Base-by-base conservation (phyloP, 2,888 invertebrate genomes). In the Amphipoea oculea region DNA sequence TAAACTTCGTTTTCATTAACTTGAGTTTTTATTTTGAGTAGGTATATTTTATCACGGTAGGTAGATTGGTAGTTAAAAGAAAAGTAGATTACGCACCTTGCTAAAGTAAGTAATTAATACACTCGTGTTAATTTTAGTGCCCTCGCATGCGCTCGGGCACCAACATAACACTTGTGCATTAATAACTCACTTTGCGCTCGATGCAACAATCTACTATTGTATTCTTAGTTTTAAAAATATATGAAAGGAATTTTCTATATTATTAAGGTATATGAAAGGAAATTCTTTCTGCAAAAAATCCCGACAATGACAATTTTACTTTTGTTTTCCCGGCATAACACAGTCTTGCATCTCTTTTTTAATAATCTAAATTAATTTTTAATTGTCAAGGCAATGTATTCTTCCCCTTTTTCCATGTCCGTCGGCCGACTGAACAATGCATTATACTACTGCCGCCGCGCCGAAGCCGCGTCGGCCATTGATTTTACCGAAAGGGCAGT, bases 381-480 rank as follows among this genome's bases (percentile, higher is more conserved):
- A 42, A 78, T 40, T 42, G 66, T 60, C 51, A 48, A 71, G n/a
- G 48, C 48, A 60, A 67, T n/a, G 36, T 42, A 36, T 20, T 67
- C 23, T 45, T 42, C n/a, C n/a, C 60, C 62, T 62, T 4, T 23
- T 20, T 51, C 12, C n/a, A 51, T 23, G 45, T 78, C 23, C 48
- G 40, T 29, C 42, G 40, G n/a, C 23, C 9, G 17, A 40, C 40
- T 57, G 57, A 57, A 51, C 54, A 65, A 65, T 29, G 7, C 51
- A 60, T 54, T 80, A 71, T 6, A 51, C 71, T 60, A 54, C 23
- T 23, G 12, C 68, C 48, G 20, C 6, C 48, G 40, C 48, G 12
- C 12, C 48, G 40, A 5, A 0, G 20, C 63, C 45, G 23, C 29
- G 23, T 63, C 36, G 42, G 23, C 4, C 4, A 29, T 65, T n/a